Evolutionary conservation across 2,113 vertebrate genomes (phyloP).

Genomic region (Taxidea taxus): DNA sequence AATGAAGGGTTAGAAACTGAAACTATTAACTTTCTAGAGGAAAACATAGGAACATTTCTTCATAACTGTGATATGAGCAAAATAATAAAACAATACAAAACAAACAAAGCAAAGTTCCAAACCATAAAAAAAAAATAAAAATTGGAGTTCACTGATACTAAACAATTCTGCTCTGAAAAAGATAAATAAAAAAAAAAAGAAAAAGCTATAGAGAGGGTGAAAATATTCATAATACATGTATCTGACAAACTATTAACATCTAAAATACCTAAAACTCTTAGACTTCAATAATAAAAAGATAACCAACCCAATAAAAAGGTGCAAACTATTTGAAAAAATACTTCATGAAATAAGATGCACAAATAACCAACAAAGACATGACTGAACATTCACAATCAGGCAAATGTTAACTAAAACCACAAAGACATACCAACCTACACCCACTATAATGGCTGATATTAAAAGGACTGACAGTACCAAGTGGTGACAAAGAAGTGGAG

Average conservation of each 20-base stretch:
- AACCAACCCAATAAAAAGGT: not conserved
- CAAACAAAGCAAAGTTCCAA: not conserved
- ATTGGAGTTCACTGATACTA: not conserved
- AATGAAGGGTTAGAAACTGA: not conserved
- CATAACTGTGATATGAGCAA: not conserved
- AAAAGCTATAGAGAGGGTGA: not conserved
- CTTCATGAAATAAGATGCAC: not conserved
- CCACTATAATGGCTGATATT: not conserved
- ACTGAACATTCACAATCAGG: not conserved
- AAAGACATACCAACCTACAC: not conserved
- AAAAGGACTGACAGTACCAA: not conserved
- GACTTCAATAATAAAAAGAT: not conserved
- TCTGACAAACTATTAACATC: not conserved
- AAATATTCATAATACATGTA: not conserved
- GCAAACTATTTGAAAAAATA: not conserved
- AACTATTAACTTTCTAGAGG: not conserved
- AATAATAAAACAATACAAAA: not conserved
- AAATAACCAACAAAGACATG: not conserved
- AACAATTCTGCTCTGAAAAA: not conserved
- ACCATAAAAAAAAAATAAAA: not conserved
- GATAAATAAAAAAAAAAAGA: not conserved
- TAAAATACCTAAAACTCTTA: not conserved
- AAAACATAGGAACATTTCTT: not conserved
- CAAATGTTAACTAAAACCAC: not conserved
- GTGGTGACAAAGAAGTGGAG: not conserved